Evolutionary conservation across 2,113 vertebrate genomes (phyloP).

Genomic region (Entomyzon cyanotis): DNA sequence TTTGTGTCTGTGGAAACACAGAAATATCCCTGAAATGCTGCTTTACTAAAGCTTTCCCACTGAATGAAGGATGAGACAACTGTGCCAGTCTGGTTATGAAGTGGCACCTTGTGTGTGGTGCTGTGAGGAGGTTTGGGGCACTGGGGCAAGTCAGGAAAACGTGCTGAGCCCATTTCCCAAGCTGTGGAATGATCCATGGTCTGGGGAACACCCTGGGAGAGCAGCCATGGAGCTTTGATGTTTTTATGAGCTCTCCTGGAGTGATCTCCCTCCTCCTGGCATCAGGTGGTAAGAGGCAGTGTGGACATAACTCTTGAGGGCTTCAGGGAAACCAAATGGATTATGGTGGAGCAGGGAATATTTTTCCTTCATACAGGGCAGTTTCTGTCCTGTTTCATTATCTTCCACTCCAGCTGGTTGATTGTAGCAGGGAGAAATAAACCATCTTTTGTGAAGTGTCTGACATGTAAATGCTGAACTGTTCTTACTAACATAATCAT

Average conservation of each 20-base stretch:
- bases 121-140: neutral
- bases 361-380: neutral
- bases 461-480: constrained; percentile 3
- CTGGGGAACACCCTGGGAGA: neutral
- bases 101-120: neutral
- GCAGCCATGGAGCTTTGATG: neutral
- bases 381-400: neutral
- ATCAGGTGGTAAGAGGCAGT: neutral
- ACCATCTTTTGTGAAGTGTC: neutral
- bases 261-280: neutral
- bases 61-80: neutral
- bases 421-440: neutral
- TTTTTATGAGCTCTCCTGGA: neutral
- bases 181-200: neutral
- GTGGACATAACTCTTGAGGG: neutral
- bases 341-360: neutral
- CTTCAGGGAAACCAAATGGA: neutral
- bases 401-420: neutral
- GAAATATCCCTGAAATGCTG: neutral
- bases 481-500: constrained; percentile 28
- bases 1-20: neutral
- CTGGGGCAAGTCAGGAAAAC: neutral
- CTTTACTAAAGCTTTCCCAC: neutral
- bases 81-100: neutral
- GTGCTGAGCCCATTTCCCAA: neutral